Percentiles rank a stretch among this genome's conserved stretches.
Evolutionary conservation across 2,113 vertebrate species (phyloP).

Genomic region (Clarias macrocephalus): DNA sequence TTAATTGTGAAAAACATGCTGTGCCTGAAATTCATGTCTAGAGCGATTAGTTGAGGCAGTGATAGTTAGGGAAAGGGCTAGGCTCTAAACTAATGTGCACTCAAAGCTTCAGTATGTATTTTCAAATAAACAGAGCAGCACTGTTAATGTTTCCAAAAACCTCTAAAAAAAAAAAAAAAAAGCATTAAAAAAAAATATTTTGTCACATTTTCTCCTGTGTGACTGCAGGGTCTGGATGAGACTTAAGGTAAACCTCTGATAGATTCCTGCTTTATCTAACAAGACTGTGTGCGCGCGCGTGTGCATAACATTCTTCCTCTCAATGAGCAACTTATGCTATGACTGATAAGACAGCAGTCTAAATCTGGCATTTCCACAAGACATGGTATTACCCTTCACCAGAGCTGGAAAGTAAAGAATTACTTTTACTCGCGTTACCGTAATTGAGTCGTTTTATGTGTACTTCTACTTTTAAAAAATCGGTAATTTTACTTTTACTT

Average conservation of each 20-base stretch:
- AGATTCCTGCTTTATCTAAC: background rate
- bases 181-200: conserved; percentile 18
- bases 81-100: conserved; percentile 54
- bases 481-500: too few species aligned
- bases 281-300: background rate
- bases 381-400: conserved; percentile 1
- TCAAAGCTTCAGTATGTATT: conserved; percentile 57
- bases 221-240: background rate
- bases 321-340: background rate
- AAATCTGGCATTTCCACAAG: conserved; percentile 5
- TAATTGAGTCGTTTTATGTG: too few species aligned
- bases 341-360: conserved; percentile 1
- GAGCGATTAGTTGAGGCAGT: background rate
- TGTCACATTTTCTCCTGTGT: background rate
- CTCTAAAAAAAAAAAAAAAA: conserved; percentile 44
- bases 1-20: conserved; percentile 4
- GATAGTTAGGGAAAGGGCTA: conserved; percentile 15
- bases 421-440: too few species aligned
- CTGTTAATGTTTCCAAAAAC: conserved; percentile 38
- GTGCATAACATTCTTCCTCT: background rate
- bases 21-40: conserved; percentile 8
- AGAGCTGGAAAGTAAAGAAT: too few species aligned
- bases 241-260: background rate
- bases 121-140: conserved; percentile 50
- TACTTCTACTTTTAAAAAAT: too few species aligned